Percentiles rank a stretch among this genome's conserved stretches.
Conservation (phyloP, 1,140 invertebrate species). For the Zaprionus tsacasi region DNA sequence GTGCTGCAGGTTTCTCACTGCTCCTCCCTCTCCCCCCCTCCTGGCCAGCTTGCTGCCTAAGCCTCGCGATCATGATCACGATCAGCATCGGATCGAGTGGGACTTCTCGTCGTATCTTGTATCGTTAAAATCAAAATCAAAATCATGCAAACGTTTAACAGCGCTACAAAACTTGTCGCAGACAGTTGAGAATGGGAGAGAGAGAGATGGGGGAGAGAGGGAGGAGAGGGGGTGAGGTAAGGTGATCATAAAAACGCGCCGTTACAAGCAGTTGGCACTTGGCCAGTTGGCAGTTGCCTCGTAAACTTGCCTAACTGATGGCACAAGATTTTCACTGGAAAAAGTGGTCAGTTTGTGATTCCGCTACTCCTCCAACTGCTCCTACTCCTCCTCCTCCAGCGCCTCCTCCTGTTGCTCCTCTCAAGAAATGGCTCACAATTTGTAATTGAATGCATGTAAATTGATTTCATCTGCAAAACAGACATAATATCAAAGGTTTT, state of each 20-base stretch:
- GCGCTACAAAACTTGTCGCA: constrained; percentile 76
- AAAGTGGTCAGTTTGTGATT: constrained; percentile 1
- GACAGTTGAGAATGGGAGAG: not conserved
- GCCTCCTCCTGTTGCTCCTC: not conserved
- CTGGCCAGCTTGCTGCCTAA: not conserved
- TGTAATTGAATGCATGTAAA: constrained; percentile 82
- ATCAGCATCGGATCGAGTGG: constrained; percentile 29
- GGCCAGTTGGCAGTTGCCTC: constrained; percentile 42
- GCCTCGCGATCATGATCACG: constrained; percentile 1
- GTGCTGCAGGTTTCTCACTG: constrained; percentile 36
- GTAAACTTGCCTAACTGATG: constrained; percentile 54
- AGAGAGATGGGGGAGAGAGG: not conserved
- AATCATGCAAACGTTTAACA: constrained; percentile 81
- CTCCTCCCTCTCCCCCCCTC: not conserved
- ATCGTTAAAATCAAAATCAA: constrained; percentile 82
- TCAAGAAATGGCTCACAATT: constrained; percentile 71
- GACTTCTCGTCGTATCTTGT: constrained; percentile 13
- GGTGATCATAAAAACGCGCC: constrained; percentile 48
- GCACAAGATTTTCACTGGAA: constrained; percentile 37
- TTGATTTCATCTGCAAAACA: constrained; percentile 67
- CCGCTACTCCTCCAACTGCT: not conserved
- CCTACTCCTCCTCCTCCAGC: not conserved
- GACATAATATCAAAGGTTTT: constrained; percentile 45
- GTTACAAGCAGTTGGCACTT: constrained; percentile 63
- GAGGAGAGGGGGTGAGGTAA: not conserved